Conservation (phyloP, 2,113 vertebrate species). For the Trogon surrucura region DNA sequence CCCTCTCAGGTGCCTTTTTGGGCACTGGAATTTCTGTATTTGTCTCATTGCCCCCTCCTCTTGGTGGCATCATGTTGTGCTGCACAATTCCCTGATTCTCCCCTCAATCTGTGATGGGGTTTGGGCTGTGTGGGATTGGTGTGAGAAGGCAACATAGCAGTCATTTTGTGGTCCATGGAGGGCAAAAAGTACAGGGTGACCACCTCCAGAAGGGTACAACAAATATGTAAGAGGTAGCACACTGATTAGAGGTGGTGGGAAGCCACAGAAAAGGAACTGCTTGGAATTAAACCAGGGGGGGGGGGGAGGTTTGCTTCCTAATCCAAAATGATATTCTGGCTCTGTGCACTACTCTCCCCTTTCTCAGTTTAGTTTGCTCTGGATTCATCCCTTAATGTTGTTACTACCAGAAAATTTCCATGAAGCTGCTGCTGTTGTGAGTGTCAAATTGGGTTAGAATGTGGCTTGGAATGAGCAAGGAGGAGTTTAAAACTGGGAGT, state of each 20-base stretch:
- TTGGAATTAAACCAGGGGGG: background rate
- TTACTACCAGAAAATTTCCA: background rate
- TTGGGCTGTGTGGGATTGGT: background rate
- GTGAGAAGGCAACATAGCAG: background rate
- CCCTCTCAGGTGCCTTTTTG: background rate
- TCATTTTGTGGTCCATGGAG: background rate
- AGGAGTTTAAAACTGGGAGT: background rate
- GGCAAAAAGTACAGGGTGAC: background rate
- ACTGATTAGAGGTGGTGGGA: background rate
- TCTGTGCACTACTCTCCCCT: background rate
- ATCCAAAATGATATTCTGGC: background rate
- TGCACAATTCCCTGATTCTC: background rate
- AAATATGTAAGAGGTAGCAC: background rate
- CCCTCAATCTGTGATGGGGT: background rate
- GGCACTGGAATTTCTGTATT: background rate
- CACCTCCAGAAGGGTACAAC: background rate
- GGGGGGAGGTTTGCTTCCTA: background rate
- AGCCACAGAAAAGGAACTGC: background rate
- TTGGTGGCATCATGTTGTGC: background rate
- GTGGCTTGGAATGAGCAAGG: background rate
- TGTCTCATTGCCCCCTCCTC: background rate
- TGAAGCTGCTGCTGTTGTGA: background rate
- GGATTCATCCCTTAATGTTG: background rate
- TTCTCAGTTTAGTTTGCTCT: background rate
- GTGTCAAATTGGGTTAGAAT: background rate